These are phyloP conservation scores for Enteromius mattozi DNA, from an alignment of 2,797 vertebrate genomes.

Conservation along the genomic window DNA sequence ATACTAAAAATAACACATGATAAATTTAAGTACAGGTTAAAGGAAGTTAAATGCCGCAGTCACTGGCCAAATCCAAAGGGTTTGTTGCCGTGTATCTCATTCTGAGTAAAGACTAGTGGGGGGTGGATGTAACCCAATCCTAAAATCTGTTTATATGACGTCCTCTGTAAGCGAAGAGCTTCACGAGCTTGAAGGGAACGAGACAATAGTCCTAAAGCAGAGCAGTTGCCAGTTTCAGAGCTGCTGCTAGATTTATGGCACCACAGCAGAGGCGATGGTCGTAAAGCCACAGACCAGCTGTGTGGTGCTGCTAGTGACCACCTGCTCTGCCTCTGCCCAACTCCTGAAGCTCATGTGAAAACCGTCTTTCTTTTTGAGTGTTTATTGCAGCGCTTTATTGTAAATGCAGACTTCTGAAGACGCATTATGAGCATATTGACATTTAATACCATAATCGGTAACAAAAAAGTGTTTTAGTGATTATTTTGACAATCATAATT, in stretches of 20 bases:
- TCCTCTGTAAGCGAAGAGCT: conserved; percentile 65
- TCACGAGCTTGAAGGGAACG: conserved; percentile 67
- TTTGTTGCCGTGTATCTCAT: conserved; percentile 37
- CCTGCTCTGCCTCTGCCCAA: conserved; percentile 56
- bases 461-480: neutral
- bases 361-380: conserved; percentile 20
- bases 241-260: conserved; percentile 67
- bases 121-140: conserved; percentile 61
- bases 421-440: neutral
- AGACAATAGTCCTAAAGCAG: conserved; percentile 72
- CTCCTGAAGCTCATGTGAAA: neutral
- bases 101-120: conserved; percentile 49
- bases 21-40: too few species aligned
- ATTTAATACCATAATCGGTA: neutral
- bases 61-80: conserved; percentile 43
- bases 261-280: conserved; percentile 37
- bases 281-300: conserved; percentile 78
- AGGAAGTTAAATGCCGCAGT: neutral
- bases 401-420: conserved; percentile 1
- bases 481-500: neutral
- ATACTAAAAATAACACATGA: too few species aligned
- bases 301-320: conserved; percentile 67
- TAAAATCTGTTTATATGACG: conserved; percentile 69
- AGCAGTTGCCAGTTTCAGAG: conserved; percentile 68
- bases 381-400: conserved; percentile 5